Percentiles rank a stretch among this genome's conserved stretches.
phyloP scores from a whole-genome alignment of 1,140 invertebrate genomes.

The Leptinotarsa defecta region DNA sequence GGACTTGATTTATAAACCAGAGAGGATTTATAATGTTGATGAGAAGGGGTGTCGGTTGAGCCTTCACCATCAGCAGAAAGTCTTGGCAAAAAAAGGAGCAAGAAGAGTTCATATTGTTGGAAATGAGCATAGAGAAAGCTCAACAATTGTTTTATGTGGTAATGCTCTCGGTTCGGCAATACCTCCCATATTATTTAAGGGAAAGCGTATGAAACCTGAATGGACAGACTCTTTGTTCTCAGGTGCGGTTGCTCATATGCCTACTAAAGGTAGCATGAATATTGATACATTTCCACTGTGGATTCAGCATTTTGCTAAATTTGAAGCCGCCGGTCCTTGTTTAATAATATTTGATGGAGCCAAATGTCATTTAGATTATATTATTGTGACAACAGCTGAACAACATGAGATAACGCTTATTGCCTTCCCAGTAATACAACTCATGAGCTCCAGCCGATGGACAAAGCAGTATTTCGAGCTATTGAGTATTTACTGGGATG shows the following conservation, averaged over 20 bases:
- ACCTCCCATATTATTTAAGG: slow-evolving; percentile 33
- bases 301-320: slow-evolving; percentile 50
- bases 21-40: slow-evolving; percentile 51
- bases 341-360: slow-evolving; percentile 56
- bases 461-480: too few relatives aligned
- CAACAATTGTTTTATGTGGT: slow-evolving; percentile 47
- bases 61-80: neutral
- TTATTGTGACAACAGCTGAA: slow-evolving; percentile 47
- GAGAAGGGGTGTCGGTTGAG: slow-evolving; percentile 54
- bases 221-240: slow-evolving; percentile 46
- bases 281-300: slow-evolving; percentile 16
- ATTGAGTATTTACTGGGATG: too few relatives aligned
- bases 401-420: too few relatives aligned
- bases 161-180: slow-evolving; percentile 51
- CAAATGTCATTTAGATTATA: slow-evolving; percentile 48
- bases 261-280: slow-evolving; percentile 54
- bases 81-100: slow-evolving; percentile 34
- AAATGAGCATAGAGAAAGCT: slow-evolving; percentile 50
- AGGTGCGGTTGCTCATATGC: slow-evolving; percentile 46
- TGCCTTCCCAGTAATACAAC: too few relatives aligned
- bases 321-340: slow-evolving; percentile 45
- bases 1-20: too few relatives aligned
- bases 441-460: too few relatives aligned
- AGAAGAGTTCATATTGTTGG: slow-evolving; percentile 48
- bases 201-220: slow-evolving; percentile 42